Percentiles rank a stretch among this genome's conserved stretches.
phyloP scores from a whole-genome alignment of 1,140 invertebrate genomes.

The Psilanteris sp. region DNA sequence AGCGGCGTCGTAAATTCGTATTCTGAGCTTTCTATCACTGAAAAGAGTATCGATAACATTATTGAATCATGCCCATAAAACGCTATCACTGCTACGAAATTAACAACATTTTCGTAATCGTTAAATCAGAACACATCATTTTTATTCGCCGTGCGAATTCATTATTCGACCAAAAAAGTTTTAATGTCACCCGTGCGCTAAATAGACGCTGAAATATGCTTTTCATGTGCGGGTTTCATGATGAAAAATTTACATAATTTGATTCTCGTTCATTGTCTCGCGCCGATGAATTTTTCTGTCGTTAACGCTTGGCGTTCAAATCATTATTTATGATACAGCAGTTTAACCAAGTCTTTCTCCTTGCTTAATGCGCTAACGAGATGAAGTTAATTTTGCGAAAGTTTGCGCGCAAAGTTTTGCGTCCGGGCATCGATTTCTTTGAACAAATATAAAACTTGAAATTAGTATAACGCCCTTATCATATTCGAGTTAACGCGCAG shows the following conservation, averaged over 20 bases:
- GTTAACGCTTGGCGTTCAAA: conserved; percentile 14
- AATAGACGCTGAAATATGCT: conserved; percentile 37
- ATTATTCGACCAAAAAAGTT: conserved; percentile 11
- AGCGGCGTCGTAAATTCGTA: conserved; percentile 42
- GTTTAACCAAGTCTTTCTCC: conserved; percentile 27
- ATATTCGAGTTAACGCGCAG: conserved; percentile 28
- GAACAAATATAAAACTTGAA: conserved; percentile 45
- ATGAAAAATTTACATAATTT: conserved; percentile 47
- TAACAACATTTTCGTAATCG: conserved; percentile 23
- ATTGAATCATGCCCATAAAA: conserved; percentile 22
- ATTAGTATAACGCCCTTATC: conserved; percentile 38
- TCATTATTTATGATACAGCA: conserved; percentile 50
- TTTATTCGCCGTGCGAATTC: conserved; percentile 16
- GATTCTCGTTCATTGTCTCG: conserved; percentile 26
- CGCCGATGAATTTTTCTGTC: conserved; percentile 40
- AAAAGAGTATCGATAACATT: conserved; percentile 28
- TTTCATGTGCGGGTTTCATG: conserved; percentile 1
- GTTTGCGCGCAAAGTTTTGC: conserved; percentile 34
- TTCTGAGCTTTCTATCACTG: conserved; percentile 16
- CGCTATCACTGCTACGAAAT: conserved; percentile 9
- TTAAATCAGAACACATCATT: conserved; percentile 19
- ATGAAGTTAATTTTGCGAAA: conserved; percentile 41
- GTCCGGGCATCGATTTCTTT: conserved; percentile 25
- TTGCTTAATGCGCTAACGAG: conserved; percentile 36
- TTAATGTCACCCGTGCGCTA: conserved; percentile 8